Percentiles rank a stretch among this genome's conserved stretches.
Evolutionary conservation across 2,113 vertebrate genomes (phyloP).

Genomic region (Clupea harengus): DNA sequence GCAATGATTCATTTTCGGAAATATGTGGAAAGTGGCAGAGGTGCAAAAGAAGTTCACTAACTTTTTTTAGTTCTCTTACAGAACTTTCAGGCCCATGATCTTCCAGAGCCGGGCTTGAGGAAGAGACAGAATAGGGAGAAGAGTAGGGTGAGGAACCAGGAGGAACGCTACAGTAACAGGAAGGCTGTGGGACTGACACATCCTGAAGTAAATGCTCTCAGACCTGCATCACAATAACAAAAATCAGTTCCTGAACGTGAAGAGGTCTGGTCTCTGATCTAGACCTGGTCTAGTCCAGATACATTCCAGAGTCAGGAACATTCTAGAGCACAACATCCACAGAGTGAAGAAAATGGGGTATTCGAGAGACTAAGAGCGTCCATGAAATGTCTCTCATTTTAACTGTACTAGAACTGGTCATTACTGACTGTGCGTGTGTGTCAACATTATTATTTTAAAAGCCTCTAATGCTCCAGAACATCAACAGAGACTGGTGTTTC

Average conservation of each 20-base stretch:
- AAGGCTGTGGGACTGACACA: no score
- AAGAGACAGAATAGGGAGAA: no score
- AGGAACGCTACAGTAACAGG: no score
- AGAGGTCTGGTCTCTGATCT: no score
- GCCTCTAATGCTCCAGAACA: slow-evolving; percentile 45
- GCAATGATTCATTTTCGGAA: background rate
- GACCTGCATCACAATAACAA: no score
- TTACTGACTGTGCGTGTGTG: background rate
- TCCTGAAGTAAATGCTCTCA: no score
- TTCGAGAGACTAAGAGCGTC: background rate
- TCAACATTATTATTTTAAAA: slow-evolving; percentile 38
- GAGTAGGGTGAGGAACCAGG: no score
- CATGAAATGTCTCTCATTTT: background rate
- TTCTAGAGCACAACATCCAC: background rate
- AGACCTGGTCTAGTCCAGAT: no score
- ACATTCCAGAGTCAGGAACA: background rate
- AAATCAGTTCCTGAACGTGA: no score
- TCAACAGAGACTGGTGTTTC: slow-evolving; percentile 45
- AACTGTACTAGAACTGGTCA: background rate
- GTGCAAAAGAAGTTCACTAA: background rate
- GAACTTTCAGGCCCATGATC: background rate
- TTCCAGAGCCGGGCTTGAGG: background rate
- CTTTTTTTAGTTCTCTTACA: background rate
- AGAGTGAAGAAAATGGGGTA: background rate
- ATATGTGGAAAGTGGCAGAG: background rate